A percentile compares a stretch with the other conserved stretches of the same genome.
phyloP scores from a whole-genome alignment of 2,797 vertebrate species.

The Pipistrellus nathusii region DNA sequence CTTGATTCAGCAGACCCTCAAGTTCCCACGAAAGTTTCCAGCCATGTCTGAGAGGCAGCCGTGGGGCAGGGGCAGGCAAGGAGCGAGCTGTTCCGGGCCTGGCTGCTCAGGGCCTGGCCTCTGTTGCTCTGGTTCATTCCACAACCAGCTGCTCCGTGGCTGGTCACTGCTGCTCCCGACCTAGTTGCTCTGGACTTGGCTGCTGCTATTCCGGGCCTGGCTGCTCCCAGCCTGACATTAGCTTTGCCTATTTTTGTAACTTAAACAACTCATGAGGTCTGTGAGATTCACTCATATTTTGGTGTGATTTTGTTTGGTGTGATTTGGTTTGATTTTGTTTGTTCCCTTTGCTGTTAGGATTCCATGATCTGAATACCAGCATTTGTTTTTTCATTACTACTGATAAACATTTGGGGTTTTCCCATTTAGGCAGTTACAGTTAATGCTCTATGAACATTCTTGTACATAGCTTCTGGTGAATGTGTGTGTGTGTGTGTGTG shows the following conservation, averaged over 20 bases:
- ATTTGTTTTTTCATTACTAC: not conserved
- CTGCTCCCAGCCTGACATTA: no score
- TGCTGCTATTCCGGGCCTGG: no score
- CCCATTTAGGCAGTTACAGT: not conserved
- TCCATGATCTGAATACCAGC: not conserved
- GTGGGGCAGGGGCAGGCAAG: no score
- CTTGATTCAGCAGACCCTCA: no score
- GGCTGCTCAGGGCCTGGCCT: no score
- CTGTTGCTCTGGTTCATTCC: no score
- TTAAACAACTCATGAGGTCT: not conserved
- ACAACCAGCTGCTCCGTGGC: no score
- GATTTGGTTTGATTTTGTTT: not conserved
- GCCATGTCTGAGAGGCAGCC: no score
- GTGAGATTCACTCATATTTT: not conserved
- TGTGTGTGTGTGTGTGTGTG: not conserved
- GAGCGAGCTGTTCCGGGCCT: no score
- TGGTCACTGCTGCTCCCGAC: no score
- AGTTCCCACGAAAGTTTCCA: no score
- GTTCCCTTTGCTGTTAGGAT: slow-evolving; percentile 28
- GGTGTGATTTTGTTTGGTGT: not conserved
- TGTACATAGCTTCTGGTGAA: not conserved
- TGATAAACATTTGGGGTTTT: not conserved
- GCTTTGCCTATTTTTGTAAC: not conserved
- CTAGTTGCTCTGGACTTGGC: no score
- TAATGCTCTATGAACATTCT: not conserved